Base-by-base conservation (phyloP, 37 sponge, comb jelly and placozoan genomes). In the Halichondria panicea region DNA sequence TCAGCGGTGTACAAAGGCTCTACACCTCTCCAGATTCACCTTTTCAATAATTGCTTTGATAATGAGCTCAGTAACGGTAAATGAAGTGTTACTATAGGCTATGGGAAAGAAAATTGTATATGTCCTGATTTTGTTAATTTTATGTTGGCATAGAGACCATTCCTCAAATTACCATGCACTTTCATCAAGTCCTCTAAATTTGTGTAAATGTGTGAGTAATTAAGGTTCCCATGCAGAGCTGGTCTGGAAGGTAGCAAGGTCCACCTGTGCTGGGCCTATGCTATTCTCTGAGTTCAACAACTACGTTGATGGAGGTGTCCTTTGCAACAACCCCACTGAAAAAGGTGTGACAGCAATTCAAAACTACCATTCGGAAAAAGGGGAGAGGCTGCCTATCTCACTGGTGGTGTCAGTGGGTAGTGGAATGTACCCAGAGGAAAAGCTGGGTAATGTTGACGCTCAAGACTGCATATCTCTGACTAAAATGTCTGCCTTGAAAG, bases 11-110 rank as follows among this genome's bases (percentile, higher is more conserved):
- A 77, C 66, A 77, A 77, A 41, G 18, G 27, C 9, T 45, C 39
- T 35, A 75, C 75, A 30, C 32, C 58, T 25, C 52, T 77, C 15
- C 25, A 77, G 38, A 11, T 77, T 30, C 45, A 77, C 38, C 43
- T 64, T 21, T 77, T 77, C 66, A 77, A 77, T 25, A 77, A 77
- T 53, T 77, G 45, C 53, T 64, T 77, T 43, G 45, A 77, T 21
- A 55, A 50, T 59, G 53, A 76, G 4, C 43, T 38, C 50, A 39
- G 62, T 12, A 46, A 32, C 42, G 66, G 77, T 76, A 43, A 1
- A 32, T 57, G 2, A 55, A 27, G 25, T 21, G 18, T n/a, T n/a
- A n/a, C n/a, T n/a, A n/a, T n/a, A n/a, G n/a, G n/a, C n/a, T n/a
- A n/a, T n/a, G n/a, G n/a, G n/a, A n/a, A n/a, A n/a, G n/a, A n/a